Percentiles rank a stretch among this genome's conserved stretches.
Conservation (phyloP, 2,113 vertebrate genomes). For the Hippoglossus stenolepis region DNA sequence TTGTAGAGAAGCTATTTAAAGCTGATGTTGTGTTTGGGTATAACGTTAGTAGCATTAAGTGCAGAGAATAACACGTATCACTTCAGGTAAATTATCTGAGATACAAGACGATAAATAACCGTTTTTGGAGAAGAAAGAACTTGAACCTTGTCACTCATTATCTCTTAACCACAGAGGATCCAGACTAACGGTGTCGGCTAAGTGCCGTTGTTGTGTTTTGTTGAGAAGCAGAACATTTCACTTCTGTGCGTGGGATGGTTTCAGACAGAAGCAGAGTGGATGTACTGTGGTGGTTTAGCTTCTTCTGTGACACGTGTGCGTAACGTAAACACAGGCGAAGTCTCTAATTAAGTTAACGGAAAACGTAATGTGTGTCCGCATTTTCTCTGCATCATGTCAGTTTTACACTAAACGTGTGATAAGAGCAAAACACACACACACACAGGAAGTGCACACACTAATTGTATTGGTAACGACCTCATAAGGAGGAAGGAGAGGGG, state of each 20-base stretch:
- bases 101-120: background rate
- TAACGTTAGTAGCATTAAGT: background rate
- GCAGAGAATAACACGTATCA: background rate
- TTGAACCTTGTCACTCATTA: background rate
- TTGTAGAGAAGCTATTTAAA: background rate
- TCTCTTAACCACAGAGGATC: background rate
- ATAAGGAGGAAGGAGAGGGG: conserved; percentile 33
- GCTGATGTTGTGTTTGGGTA: background rate
- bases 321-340: background rate
- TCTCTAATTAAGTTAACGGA: background rate
- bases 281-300: background rate
- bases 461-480: conserved; percentile 53
- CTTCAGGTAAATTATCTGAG: background rate
- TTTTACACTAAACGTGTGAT: conserved; percentile 14
- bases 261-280: background rate
- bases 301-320: background rate
- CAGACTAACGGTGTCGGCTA: conserved; percentile 7
- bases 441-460: background rate
- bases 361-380: background rate
- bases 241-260: background rate
- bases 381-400: background rate
- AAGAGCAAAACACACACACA: background rate
- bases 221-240: background rate
- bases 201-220: background rate
- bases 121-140: background rate